These are phyloP conservation scores for Polypedilum vanderplanki DNA, from an alignment of 1,140 invertebrate species.

Conservation along the genomic window DNA sequence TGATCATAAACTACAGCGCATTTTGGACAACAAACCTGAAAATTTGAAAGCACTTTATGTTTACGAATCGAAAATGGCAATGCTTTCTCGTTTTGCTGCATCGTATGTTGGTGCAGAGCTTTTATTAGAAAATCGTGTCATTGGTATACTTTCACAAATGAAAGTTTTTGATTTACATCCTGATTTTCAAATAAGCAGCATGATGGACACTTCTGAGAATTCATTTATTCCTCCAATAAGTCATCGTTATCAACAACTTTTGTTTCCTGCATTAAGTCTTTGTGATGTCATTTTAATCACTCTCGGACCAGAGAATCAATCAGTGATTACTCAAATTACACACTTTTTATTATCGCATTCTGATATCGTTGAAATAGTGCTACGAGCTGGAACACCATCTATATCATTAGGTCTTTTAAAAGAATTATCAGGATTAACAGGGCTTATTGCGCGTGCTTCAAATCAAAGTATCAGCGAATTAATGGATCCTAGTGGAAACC, in stretches of 20 bases:
- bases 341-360: constrained; percentile 72
- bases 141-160: constrained; percentile 68
- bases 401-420: constrained; percentile 56
- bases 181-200: constrained; percentile 48
- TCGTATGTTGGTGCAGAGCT: constrained; percentile 65
- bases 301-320: constrained; percentile 71
- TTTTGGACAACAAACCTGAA: constrained; percentile 61
- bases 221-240: constrained; percentile 55
- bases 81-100: constrained; percentile 67
- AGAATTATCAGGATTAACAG: constrained; percentile 67
- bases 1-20: constrained; percentile 59
- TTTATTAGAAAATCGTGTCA: constrained; percentile 64
- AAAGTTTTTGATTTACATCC: constrained; percentile 70
- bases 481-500: constrained; percentile 31
- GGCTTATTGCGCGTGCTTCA: constrained; percentile 68
- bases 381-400: constrained; percentile 58
- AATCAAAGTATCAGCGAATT: constrained; percentile 49
- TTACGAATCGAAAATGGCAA: constrained; percentile 80
- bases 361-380: constrained; percentile 68
- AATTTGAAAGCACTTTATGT: constrained; percentile 72
- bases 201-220: constrained; percentile 30
- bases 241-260: constrained; percentile 68
- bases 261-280: constrained; percentile 68
- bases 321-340: constrained; percentile 68
- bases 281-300: constrained; percentile 76